Conservation (phyloP, 2,797 vertebrate genomes). For the Passerculus sandwichensis region DNA sequence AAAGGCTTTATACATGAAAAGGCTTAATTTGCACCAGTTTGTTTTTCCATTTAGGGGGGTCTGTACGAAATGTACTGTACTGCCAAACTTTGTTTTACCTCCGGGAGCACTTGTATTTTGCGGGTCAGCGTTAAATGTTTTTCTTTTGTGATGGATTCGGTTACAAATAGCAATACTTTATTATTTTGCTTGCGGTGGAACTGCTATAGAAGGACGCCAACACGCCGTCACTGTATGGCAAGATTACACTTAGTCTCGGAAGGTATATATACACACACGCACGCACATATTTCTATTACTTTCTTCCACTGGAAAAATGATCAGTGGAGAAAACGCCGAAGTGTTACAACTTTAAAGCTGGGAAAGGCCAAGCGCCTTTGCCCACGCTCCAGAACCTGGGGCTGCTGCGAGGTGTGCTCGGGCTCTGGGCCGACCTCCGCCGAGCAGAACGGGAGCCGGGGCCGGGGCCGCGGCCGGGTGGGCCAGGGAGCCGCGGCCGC, state of each 20-base stretch:
- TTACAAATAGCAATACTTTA: neutral
- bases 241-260: neutral
- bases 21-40: neutral
- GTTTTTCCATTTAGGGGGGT: neutral
- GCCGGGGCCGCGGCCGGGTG: neutral
- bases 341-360: neutral
- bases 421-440: neutral
- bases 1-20: constrained; percentile 26
- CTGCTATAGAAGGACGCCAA: neutral
- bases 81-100: constrained; percentile 28
- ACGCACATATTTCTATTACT: neutral
- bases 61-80: neutral
- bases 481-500: no score
- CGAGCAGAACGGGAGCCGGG: no score
- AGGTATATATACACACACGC: neutral
- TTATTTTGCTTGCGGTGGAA: neutral
- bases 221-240: neutral
- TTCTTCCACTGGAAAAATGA: neutral
- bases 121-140: neutral
- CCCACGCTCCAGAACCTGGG: neutral
- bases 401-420: neutral
- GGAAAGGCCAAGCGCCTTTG: neutral
- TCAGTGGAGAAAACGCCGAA: neutral
- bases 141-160: neutral
- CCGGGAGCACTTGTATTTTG: neutral